A percentile compares a stretch with the other conserved stretches of the same genome.
phyloP scores from a whole-genome alignment of 2,888 invertebrate genomes.

The Pristionchus fissidentatus region DNA sequence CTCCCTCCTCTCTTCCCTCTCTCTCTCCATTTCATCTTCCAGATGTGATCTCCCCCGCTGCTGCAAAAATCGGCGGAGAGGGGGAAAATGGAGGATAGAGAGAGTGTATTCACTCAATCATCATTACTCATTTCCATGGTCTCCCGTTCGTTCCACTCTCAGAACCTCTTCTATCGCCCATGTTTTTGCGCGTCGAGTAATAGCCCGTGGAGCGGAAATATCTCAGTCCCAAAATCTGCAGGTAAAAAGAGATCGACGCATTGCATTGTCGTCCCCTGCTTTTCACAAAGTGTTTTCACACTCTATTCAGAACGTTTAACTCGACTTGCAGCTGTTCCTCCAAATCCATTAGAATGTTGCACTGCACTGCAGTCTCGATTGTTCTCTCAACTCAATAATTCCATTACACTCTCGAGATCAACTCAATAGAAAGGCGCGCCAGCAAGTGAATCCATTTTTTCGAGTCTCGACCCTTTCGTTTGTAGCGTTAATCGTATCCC shows the following conservation, averaged over 20 bases:
- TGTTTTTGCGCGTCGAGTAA: no score
- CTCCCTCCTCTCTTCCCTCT: slow-evolving; percentile 11
- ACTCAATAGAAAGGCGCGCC: background rate
- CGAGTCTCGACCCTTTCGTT: background rate
- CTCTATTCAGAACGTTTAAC: no score
- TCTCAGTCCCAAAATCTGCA: no score
- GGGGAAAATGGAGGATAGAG: background rate
- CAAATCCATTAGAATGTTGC: background rate
- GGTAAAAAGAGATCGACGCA: no score
- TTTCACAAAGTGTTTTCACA: no score
- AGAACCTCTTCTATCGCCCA: background rate
- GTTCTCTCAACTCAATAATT: background rate
- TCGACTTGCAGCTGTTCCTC: no score
- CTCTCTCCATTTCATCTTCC: slow-evolving; percentile 6
- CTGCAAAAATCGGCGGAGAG: no score
- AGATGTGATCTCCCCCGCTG: no score
- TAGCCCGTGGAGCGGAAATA: no score
- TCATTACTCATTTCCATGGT: slow-evolving; percentile 21
- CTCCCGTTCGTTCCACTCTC: background rate
- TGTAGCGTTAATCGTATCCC: no score
- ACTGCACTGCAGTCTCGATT: background rate
- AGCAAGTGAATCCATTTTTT: background rate
- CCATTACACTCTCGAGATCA: background rate
- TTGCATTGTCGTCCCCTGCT: no score
- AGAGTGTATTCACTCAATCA: slow-evolving; percentile 42